These are phyloP conservation scores for Cyphomyrus plagiostoma DNA, from an alignment of 2,113 vertebrate genomes.

Conservation along the genomic window DNA sequence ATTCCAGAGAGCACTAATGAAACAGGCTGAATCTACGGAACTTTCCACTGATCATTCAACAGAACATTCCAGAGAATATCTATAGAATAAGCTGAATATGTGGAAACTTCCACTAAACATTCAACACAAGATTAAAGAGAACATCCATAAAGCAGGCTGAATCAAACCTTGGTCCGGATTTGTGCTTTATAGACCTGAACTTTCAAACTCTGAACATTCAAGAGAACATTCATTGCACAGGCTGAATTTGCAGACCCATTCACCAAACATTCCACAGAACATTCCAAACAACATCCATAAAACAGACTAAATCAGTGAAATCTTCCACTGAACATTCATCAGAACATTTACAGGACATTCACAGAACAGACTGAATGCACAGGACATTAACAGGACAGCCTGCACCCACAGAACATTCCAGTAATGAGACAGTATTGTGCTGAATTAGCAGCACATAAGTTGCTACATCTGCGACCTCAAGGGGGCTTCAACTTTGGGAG, in stretches of 20 bases:
- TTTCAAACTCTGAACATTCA: neutral
- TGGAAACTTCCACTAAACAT: neutral
- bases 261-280: neutral
- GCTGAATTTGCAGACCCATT: neutral
- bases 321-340: neutral
- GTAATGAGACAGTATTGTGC: neutral
- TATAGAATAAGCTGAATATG: neutral
- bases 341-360: neutral
- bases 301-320: neutral
- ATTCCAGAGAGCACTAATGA: neutral
- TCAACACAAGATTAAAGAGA: neutral
- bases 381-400: neutral
- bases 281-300: neutral
- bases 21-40: neutral
- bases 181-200: neutral
- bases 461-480: neutral
- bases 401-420: slow-evolving; percentile 3
- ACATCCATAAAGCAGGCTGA: neutral
- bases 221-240: neutral
- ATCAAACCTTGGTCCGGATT: neutral
- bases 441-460: slow-evolving; percentile 1
- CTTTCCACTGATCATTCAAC: neutral
- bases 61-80: neutral
- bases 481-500: neutral
- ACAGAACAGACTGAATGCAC: neutral